Base-by-base conservation (phyloP, 2,797 vertebrate species). In the Dendrocincla fuliginosa region DNA sequence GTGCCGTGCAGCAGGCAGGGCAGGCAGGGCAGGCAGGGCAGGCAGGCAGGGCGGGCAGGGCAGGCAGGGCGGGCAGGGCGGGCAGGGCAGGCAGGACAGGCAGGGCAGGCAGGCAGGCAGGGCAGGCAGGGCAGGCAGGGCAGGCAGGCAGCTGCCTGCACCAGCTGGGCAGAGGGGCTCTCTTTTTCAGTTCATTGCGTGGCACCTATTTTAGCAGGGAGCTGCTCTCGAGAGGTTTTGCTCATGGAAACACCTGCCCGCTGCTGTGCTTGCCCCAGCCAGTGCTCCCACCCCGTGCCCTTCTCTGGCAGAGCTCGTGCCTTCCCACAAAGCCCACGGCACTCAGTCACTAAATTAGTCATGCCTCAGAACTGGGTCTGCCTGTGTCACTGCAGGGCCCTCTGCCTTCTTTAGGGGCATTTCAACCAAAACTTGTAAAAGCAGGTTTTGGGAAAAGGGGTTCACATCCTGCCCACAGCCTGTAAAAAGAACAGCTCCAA, bases 151-250 rank as follows among this genome's bases (percentile, higher is more conserved):
- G 73, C 50, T 25, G 50, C 32, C 28, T 32, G 79, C 56, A n/a
- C 87, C 84, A 92, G 78, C 89, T 92, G 89, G 87, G 76, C 87
- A 92, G 53, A 0, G 3, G 27, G 56, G 27, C 73, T 95, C 90
- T 55, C 91, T 89, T 89, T 90, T 75, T 89, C 60, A 10, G 84
- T 94, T 84, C 78, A 46, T 83, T 7, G 46, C 1, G 2, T 68
- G 76, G 76, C 17, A 1, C 63, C 84, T 89, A 76, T 95, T 96
- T 96, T 95, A 92, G 76, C 91, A 87, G 91, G 78, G 42, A 22
- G 41, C 78, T 84, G 82, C 60, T 92, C 87, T 93, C 5, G 0
- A 39, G 89, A 64, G 68, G 57, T 80, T 93, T 85, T 80, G 57
- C 79, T 77, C 16, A 0, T 94, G 91, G 79, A 68, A 95, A 91